phyloP scores from a whole-genome alignment of 1,140 invertebrate genomes.

The Platyscapa corneri region DNA sequence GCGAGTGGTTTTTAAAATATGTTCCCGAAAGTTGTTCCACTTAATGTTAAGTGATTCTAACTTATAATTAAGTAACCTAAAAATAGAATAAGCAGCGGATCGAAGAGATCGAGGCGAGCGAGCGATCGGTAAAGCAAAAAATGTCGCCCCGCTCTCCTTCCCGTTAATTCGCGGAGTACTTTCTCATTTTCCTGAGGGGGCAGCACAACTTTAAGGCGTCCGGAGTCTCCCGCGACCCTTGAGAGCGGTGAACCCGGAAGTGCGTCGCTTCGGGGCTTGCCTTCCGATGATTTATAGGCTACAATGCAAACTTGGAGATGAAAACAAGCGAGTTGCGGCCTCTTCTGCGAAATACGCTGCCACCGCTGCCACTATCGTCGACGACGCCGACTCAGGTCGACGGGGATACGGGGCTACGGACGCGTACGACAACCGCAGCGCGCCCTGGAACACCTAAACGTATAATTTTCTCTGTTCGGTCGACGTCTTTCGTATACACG shows the following conservation, averaged over 20 bases:
- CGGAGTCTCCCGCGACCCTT: not conserved
- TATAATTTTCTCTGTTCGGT: constrained; percentile 32
- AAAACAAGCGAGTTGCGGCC: constrained; percentile 17
- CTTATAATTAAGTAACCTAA: too few relatives aligned
- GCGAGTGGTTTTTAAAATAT: too few relatives aligned
- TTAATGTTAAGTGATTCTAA: too few relatives aligned
- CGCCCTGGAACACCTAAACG: constrained; percentile 3
- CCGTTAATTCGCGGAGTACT: too few relatives aligned
- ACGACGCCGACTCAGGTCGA: not conserved
- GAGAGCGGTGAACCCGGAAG: constrained; percentile 32
- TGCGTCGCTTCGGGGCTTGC: not conserved
- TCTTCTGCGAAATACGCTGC: constrained; percentile 11
- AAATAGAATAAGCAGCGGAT: too few relatives aligned
- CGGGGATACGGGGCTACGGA: not conserved
- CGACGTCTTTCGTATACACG: not conserved
- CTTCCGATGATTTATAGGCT: constrained; percentile 36
- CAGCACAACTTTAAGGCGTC: not conserved
- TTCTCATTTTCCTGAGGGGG: not conserved
- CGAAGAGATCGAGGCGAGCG: too few relatives aligned
- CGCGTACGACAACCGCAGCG: not conserved
- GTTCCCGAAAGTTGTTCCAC: too few relatives aligned
- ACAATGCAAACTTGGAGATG: constrained; percentile 14
- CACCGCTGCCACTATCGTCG: not conserved
- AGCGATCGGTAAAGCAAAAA: too few relatives aligned
- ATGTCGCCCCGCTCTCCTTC: too few relatives aligned